Evolutionary conservation across 2,113 vertebrate genomes (phyloP), one percentile per base, ranked within the genome.

Genomic region (Gallinago jamesoni): DNA sequence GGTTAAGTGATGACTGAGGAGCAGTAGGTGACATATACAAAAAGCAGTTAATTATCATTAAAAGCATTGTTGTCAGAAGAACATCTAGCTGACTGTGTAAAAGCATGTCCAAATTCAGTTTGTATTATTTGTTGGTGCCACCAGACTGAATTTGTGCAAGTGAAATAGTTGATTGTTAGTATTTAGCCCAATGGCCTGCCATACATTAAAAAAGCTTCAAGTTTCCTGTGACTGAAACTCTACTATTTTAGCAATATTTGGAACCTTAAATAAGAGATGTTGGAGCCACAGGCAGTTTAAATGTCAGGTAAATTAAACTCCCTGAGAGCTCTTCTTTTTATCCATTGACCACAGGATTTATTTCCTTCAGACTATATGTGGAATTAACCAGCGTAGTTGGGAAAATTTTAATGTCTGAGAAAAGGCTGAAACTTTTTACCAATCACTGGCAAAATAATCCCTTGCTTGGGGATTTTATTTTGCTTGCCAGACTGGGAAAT

Each of bases 1-100:
- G 43, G 35, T 79, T 94, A 66, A 68, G 28, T 81, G 84, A 23
- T 84, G 83, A 69, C 35, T n/a, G 73, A 48, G 16, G 22, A 87
- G 9, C 48, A 68, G 57, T 60, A 41, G 62, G 33, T 62, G 45
- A 27, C 48, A 23, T 6, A 6, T 83, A 41, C 47, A 69, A 23
- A 95, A 91, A 35, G 14, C 53, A 80, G 64, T 92, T 97, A 92
- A 82, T 93, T 93, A 81, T 88, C 55, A 80, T 95, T 94, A 78
- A 93, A 94, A 91, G 22, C 9, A 1, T n/a, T 90, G 35, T 27
- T 94, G 80, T 85, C 81, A 59, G 83, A 85, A 90, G 81, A 47
- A 31, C n/a, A 56, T 72, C 64, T 64, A 87, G 84, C 87, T 95
- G 56, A 67, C 41, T 43, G 47, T 10, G 24, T 48, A 56, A 43